Evolutionary conservation across 2,797 vertebrate species (phyloP).

Genomic region (Sparidentex hasta): DNA sequence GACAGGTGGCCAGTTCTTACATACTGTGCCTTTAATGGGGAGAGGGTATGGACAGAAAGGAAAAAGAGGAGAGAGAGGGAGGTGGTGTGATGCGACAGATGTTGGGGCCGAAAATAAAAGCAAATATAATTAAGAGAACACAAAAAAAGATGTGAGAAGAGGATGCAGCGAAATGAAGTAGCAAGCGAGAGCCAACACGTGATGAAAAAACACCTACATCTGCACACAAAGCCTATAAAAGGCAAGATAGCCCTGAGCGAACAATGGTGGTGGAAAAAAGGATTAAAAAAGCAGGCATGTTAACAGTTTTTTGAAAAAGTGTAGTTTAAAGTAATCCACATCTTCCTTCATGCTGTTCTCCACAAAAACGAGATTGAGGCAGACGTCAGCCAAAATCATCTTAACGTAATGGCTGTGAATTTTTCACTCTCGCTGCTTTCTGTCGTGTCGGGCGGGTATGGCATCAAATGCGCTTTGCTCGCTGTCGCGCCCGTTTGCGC

Average conservation of each 20-base stretch:
- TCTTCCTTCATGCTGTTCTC: constrained; percentile 32
- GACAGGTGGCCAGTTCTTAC: too few relatives aligned
- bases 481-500: constrained; percentile 44
- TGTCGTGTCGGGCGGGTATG: constrained; percentile 54
- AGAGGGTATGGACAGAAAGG: constrained; percentile 19
- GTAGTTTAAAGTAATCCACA: constrained; percentile 36
- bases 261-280: constrained; percentile 24
- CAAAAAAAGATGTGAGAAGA: background rate
- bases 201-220: constrained; percentile 33
- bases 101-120: background rate
- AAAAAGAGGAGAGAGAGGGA: constrained; percentile 6
- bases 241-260: constrained; percentile 21
- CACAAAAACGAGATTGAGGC: constrained; percentile 20
- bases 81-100: constrained; percentile 15
- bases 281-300: constrained; percentile 34
- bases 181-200: background rate
- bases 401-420: constrained; percentile 50
- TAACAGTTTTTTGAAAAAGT: constrained; percentile 17
- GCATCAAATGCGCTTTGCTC: constrained; percentile 46
- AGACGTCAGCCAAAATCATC: constrained; percentile 56
- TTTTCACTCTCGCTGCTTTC: constrained; percentile 31
- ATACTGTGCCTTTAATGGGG: constrained; percentile 1
- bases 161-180: background rate
- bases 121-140: constrained; percentile 1
- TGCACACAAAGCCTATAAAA: constrained; percentile 16